Evolutionary conservation across 1,140 invertebrate genomes (phyloP).

Genomic region (Pectinophora gossypiella): DNA sequence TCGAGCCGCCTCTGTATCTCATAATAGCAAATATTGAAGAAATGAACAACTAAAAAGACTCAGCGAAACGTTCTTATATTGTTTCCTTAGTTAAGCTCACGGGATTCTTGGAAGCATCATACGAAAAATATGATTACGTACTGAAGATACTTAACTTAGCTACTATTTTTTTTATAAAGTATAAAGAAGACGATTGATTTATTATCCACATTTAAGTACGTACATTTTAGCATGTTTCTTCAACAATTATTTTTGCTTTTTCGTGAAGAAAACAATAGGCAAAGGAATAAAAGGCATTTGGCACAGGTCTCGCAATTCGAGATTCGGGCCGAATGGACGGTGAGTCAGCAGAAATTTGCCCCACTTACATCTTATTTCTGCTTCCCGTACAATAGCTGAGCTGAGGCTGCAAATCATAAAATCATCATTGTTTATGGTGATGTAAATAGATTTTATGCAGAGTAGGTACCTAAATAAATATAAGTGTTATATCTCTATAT

Average conservation of each 20-base stretch:
- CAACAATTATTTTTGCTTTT: slow-evolving; percentile 1
- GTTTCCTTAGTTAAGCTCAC: no score
- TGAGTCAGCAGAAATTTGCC: slow-evolving; percentile 47
- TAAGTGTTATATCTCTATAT: slow-evolving; percentile 12
- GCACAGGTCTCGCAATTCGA: slow-evolving; percentile 37
- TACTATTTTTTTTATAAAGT: no score
- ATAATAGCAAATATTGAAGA: not conserved
- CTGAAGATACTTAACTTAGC: no score
- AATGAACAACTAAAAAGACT: not conserved
- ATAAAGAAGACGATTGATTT: no score
- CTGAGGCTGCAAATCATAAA: not conserved
- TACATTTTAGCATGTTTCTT: no score
- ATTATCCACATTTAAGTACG: no score
- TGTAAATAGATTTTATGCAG: slow-evolving; percentile 4
- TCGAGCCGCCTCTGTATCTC: slow-evolving; percentile 23
- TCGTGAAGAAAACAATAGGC: slow-evolving; percentile 14
- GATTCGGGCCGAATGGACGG: slow-evolving; percentile 35
- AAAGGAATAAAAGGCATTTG: slow-evolving; percentile 39
- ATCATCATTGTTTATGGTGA: not conserved
- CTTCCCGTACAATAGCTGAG: not conserved
- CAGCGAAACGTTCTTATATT: no score
- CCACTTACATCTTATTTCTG: slow-evolving; percentile 42
- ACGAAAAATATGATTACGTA: no score
- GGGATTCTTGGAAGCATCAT: no score
- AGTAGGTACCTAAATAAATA: not conserved